Conservation (phyloP, 2,797 vertebrate species). For the Hydrocynus forskahlii region DNA sequence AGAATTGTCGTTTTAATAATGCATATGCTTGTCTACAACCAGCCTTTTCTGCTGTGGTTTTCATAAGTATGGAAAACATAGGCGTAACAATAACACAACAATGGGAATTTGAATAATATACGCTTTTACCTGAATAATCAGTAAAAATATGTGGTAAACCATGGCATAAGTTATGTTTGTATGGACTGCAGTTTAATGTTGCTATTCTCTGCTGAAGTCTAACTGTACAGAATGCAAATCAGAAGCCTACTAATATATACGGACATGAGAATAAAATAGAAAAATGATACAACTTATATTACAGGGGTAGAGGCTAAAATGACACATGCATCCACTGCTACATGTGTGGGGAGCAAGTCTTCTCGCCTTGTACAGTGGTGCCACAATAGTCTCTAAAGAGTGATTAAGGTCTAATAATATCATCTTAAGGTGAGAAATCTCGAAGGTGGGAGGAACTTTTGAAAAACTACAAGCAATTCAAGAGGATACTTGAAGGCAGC, state of each 20-base stretch:
- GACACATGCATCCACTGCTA: no score
- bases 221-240: slow-evolving; percentile 13
- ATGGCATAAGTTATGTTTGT: slow-evolving; percentile 16
- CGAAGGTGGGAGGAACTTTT: no score
- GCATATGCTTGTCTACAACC: slow-evolving; percentile 52
- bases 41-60: slow-evolving; percentile 56
- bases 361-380: no score
- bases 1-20: slow-evolving; percentile 50
- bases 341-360: no score
- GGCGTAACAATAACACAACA: slow-evolving; percentile 56
- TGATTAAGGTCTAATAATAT: no score
- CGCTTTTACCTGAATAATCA: slow-evolving; percentile 42
- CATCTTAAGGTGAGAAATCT: no score
- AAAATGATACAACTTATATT: neutral
- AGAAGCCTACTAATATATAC: slow-evolving; percentile 2
- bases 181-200: slow-evolving; percentile 12
- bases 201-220: slow-evolving; percentile 22
- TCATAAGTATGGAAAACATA: slow-evolving; percentile 66
- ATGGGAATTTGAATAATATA: slow-evolving; percentile 46
- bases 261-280: neutral
- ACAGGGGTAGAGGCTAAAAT: no score
- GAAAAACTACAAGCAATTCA: no score
- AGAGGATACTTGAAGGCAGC: no score
- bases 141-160: slow-evolving; percentile 24
- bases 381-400: no score